These are phyloP conservation scores for Andricus grossulariae DNA, from an alignment of 1,140 invertebrate genomes.

Conservation along the genomic window DNA sequence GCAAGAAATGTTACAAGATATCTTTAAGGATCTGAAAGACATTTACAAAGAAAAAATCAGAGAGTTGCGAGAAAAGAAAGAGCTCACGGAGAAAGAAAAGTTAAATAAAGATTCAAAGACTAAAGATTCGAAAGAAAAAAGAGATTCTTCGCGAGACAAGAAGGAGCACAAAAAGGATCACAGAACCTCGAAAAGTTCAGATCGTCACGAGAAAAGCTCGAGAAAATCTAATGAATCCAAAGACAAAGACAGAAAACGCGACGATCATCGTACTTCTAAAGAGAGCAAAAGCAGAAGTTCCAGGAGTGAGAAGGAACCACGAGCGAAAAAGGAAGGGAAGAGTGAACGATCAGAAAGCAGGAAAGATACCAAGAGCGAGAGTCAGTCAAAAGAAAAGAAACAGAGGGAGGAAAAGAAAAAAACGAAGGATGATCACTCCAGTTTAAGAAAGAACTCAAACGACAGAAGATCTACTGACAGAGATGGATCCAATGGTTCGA, in stretches of 20 bases:
- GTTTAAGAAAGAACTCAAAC: conserved; percentile 68
- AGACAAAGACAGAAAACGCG: conserved; percentile 69
- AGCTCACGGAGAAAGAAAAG: conserved; percentile 73
- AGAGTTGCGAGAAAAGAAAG: conserved; percentile 72
- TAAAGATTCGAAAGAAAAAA: conserved; percentile 59
- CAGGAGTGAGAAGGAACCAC: conserved; percentile 50
- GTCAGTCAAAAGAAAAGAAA: conserved; percentile 65
- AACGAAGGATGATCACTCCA: conserved; percentile 71
- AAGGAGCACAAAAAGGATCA: conserved; percentile 64
- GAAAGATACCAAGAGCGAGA: conserved; percentile 51
- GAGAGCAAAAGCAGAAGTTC: conserved; percentile 55
- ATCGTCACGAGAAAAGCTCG: conserved; percentile 53
- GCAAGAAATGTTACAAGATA: conserved; percentile 62
- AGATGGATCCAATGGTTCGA: conserved; percentile 73
- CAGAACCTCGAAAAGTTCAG: conserved; percentile 59
- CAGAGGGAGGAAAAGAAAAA: conserved; percentile 71
- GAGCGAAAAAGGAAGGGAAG: conserved; percentile 58
- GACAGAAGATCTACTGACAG: conserved; percentile 72
- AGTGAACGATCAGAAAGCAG: conserved; percentile 33
- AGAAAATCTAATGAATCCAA: conserved; percentile 66
- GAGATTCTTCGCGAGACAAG: conserved; percentile 62
- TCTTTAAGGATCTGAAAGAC: conserved; percentile 69
- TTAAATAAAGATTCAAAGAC: conserved; percentile 59
- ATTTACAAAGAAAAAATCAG: conserved; percentile 74
- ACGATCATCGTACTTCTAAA: conserved; percentile 57